These are phyloP conservation scores for Dinothrombium tinctorium DNA, from an alignment of 1,140 invertebrate species.

Conservation along the genomic window DNA sequence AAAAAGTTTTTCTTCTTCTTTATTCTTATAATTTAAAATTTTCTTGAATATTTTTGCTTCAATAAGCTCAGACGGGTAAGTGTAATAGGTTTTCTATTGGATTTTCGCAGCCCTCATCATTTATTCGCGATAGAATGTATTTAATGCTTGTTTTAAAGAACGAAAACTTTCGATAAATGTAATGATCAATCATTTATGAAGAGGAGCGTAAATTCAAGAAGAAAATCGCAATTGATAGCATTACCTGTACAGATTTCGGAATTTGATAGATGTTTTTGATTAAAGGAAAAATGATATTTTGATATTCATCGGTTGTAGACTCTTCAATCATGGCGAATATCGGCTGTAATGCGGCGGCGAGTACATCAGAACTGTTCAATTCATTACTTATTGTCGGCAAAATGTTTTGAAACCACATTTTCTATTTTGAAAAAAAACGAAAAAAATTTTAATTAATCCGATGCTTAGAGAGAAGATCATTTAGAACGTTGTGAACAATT, in stretches of 20 bases:
- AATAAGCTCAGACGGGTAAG: too few relatives aligned
- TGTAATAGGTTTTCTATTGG: too few relatives aligned
- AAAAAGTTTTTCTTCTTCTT: too few relatives aligned
- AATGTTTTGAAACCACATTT: constrained; percentile 81
- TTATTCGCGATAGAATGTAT: too few relatives aligned
- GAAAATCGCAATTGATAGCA: neutral
- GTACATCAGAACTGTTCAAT: constrained; percentile 54
- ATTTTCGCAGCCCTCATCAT: too few relatives aligned
- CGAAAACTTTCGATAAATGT: too few relatives aligned
- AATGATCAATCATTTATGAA: neutral
- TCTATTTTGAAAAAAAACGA: constrained; percentile 31
- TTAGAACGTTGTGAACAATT: too few relatives aligned
- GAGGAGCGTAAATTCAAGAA: constrained; percentile 1
- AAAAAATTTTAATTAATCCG: neutral
- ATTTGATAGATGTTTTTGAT: constrained; percentile 52
- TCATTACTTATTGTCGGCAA: constrained; percentile 70
- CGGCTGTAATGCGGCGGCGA: constrained; percentile 64
- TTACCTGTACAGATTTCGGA: constrained; percentile 45
- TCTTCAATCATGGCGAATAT: constrained; percentile 67
- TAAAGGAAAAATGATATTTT: constrained; percentile 49
- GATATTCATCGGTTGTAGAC: constrained; percentile 54
- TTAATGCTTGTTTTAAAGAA: too few relatives aligned
- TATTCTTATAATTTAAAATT: too few relatives aligned
- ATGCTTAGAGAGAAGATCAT: too few relatives aligned
- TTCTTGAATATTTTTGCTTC: too few relatives aligned